Evolutionary conservation across 2,888 invertebrate genomes (phyloP).

Genomic region (Tenthredo notha): DNA sequence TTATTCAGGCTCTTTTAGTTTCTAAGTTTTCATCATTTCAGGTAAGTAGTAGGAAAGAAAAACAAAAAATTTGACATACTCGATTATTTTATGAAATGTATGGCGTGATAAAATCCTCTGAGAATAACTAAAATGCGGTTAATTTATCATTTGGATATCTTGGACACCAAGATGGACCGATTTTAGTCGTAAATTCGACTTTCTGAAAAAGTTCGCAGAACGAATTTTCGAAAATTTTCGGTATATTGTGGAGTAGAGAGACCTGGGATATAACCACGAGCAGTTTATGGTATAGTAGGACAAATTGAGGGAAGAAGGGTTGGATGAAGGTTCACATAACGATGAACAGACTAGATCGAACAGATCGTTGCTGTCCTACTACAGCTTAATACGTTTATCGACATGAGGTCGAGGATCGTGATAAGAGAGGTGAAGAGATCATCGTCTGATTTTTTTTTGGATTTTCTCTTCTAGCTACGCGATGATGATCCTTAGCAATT

Average conservation of each 20-base stretch:
- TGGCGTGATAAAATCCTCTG: too few relatives aligned
- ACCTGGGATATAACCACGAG: background rate
- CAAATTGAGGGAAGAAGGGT: slow-evolving; percentile 3
- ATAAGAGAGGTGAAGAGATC: background rate
- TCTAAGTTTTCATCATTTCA: background rate
- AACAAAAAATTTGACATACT: too few relatives aligned
- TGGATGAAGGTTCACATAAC: background rate
- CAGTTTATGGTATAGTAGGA: slow-evolving; percentile 3
- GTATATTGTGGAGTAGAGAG: background rate
- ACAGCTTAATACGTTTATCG: background rate
- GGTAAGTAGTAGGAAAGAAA: background rate
- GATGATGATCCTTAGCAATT: background rate
- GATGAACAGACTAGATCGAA: background rate
- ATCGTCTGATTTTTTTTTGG: background rate
- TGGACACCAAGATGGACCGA: background rate
- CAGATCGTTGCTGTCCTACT: background rate
- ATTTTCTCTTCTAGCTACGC: background rate
- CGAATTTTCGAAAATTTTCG: background rate
- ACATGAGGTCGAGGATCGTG: background rate
- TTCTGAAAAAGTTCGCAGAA: background rate
- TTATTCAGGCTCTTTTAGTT: background rate
- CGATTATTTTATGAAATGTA: too few relatives aligned
- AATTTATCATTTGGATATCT: background rate
- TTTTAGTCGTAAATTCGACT: background rate
- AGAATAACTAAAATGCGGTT: too few relatives aligned